phyloP scores from a whole-genome alignment of 2,113 vertebrate species.

The Lepisosteus oculatus region DNA sequence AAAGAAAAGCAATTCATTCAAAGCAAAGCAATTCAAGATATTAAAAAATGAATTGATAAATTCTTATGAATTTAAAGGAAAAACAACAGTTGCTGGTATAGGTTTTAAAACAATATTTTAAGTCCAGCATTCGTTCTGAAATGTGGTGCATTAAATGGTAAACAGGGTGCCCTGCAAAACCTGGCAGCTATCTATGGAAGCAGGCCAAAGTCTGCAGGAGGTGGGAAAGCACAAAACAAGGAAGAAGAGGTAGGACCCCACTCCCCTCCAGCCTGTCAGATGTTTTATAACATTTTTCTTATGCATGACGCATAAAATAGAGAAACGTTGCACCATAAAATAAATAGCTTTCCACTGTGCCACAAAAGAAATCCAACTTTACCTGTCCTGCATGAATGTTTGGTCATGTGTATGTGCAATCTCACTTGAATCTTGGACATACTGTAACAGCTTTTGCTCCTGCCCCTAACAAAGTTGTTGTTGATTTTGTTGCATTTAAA shows the following conservation, averaged over 20 bases:
- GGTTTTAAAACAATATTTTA: too few species aligned
- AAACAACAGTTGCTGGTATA: background rate
- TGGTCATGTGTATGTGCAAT: too few species aligned
- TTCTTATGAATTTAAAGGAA: too few species aligned
- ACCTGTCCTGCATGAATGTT: too few species aligned
- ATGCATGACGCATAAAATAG: constrained; percentile 54
- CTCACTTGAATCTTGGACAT: too few species aligned
- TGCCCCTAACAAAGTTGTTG: background rate
- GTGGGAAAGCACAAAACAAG: constrained; percentile 87
- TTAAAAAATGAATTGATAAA: too few species aligned
- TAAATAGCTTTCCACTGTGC: too few species aligned
- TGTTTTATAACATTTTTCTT: constrained; percentile 35
- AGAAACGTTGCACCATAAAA: background rate
- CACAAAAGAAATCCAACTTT: too few species aligned
- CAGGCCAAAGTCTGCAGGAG: constrained; percentile 78
- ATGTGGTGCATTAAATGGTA: constrained; percentile 83
- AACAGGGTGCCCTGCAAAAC: constrained; percentile 93
- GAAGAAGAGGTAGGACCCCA: constrained; percentile 95
- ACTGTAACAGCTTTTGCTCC: too few species aligned
- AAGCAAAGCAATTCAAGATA: too few species aligned
- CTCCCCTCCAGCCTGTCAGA: constrained; percentile 36
- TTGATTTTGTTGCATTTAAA: too few species aligned
- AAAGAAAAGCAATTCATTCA: too few species aligned
- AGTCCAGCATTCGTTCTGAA: constrained; percentile 57
- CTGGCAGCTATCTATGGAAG: constrained; percentile 84